phyloP scores from a whole-genome alignment of 2,797 vertebrate genomes.

The Xerus rutilus region DNA sequence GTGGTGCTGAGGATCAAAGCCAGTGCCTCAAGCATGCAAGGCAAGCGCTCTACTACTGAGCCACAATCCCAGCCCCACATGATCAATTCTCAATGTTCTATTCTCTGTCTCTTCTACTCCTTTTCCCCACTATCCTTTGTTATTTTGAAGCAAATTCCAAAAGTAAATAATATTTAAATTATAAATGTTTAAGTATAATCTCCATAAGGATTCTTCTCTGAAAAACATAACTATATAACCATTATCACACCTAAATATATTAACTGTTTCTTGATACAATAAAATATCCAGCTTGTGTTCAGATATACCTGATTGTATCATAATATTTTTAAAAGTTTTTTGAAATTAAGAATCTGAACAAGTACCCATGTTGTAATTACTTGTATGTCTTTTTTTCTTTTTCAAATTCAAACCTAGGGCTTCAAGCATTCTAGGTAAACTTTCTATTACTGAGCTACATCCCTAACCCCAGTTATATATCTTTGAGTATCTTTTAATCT shows the following conservation, averaged over 20 bases:
- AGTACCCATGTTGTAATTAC: neutral
- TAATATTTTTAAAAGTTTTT: neutral
- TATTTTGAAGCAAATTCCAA: constrained; percentile 36
- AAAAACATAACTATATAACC: neutral
- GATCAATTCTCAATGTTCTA: neutral
- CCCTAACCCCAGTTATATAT: neutral
- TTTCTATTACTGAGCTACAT: too few species aligned
- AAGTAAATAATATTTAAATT: constrained; percentile 32
- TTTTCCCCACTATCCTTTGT: neutral
- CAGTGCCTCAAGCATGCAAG: too few species aligned
- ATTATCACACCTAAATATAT: constrained; percentile 1
- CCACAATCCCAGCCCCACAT: too few species aligned
- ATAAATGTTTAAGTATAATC: neutral
- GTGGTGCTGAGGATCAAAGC: too few species aligned
- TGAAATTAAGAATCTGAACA: constrained; percentile 42
- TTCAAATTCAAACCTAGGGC: too few species aligned
- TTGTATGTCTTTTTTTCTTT: too few species aligned
- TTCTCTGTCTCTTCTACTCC: neutral
- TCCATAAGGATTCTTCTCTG: neutral
- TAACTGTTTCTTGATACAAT: neutral
- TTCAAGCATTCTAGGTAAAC: too few species aligned
- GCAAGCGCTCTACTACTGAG: too few species aligned
- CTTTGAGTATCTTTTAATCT: constrained; percentile 7
- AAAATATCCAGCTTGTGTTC: constrained; percentile 24
- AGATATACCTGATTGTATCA: neutral